A percentile compares a stretch with the other conserved stretches of the same genome.
Conservation (phyloP, 2,113 vertebrate species). For the Oncorhynchus nerka region DNA sequence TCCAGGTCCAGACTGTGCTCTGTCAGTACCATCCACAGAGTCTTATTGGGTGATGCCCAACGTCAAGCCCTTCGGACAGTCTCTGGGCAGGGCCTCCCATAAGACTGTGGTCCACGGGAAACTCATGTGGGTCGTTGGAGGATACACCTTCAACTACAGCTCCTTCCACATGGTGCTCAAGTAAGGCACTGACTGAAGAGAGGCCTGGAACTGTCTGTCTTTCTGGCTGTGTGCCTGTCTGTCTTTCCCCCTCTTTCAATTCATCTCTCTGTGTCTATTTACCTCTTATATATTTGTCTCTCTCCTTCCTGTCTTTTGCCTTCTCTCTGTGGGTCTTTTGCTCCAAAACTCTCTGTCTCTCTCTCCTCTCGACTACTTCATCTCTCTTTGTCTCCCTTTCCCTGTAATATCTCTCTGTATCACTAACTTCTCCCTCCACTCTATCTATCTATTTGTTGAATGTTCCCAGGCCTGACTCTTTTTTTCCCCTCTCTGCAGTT, state of each 20-base stretch:
- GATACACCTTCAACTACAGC: constrained; percentile 97
- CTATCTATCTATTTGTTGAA: too few relatives aligned
- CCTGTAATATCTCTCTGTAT: too few relatives aligned
- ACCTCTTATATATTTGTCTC: too few relatives aligned
- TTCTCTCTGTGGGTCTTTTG: background rate
- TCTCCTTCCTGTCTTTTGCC: background rate
- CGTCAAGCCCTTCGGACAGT: constrained; percentile 93
- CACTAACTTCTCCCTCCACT: too few relatives aligned
- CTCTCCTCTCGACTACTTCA: background rate
- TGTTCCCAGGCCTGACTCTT: too few relatives aligned
- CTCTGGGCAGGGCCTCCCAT: constrained; percentile 93
- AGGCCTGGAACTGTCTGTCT: too few relatives aligned
- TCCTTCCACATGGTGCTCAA: constrained; percentile 97
- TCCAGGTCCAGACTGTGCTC: constrained; percentile 92
- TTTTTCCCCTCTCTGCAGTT: constrained; percentile 67
- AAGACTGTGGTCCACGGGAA: constrained; percentile 90
- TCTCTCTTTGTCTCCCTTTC: constrained; percentile 1
- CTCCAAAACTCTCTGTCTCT: background rate
- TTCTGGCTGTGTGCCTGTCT: too few relatives aligned
- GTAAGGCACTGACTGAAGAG: constrained; percentile 74
- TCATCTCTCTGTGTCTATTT: background rate
- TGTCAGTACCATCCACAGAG: constrained; percentile 93
- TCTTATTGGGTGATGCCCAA: constrained; percentile 96
- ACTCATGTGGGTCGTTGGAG: constrained; percentile 98
- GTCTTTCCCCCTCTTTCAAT: background rate